Conservation (phyloP, 2,888 invertebrate species). For the Odontothrips loti region DNA sequence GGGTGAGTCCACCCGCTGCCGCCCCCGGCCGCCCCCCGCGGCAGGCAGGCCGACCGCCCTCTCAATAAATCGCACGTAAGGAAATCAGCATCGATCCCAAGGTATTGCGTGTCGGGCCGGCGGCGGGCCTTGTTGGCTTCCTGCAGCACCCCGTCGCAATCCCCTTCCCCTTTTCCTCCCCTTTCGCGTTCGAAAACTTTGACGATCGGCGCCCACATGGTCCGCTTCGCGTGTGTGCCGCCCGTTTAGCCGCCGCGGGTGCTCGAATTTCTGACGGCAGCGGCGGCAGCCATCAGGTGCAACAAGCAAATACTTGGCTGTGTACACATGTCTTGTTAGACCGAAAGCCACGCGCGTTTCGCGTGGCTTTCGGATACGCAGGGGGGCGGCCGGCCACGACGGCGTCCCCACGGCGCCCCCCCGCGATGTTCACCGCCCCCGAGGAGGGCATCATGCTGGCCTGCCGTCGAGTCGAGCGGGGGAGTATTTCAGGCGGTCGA, state of each 20-base stretch:
- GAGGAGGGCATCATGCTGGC: no score
- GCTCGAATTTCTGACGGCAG: background rate
- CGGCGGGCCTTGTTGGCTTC: background rate
- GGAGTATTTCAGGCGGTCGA: no score
- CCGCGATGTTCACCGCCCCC: no score
- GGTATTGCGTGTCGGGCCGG: background rate
- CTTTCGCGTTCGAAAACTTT: background rate
- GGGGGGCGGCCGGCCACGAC: no score
- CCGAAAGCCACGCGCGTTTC: no score
- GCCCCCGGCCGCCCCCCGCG: background rate
- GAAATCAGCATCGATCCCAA: slow-evolving; percentile 15
- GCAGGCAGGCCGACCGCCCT: background rate
- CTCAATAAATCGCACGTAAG: slow-evolving; percentile 13
- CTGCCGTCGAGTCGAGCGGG: no score
- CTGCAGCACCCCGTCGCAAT: no score
- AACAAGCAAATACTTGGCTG: slow-evolving; percentile 18
- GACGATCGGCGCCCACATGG: background rate
- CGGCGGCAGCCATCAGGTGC: background rate
- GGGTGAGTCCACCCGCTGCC: background rate
- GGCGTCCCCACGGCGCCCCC: no score
- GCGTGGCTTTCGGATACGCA: no score
- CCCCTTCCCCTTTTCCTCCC: background rate
- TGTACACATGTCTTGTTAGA: slow-evolving; percentile 11
- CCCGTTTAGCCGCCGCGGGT: background rate
- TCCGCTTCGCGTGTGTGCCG: background rate